Base-by-base conservation (phyloP, 1,140 invertebrate species). In the Formica selysi region DNA sequence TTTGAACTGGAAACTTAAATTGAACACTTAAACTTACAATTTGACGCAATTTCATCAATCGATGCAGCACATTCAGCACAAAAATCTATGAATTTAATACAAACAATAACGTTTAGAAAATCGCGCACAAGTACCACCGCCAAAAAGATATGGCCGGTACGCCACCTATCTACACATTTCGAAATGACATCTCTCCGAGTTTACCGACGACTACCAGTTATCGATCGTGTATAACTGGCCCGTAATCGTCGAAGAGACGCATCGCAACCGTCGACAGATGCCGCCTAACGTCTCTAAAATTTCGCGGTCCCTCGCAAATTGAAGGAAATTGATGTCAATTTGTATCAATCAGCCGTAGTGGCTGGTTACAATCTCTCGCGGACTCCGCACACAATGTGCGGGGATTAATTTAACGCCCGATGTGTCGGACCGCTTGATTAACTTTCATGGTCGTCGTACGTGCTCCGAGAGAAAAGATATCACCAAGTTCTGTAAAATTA, bases 291-390 rank as follows among this genome's bases (percentile, higher is more conserved):
- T 88, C 84, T 51, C 13, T n/a, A 41, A 54, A 78, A 87, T 76
- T 83, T 51, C 41, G 85, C 19, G 54, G 41, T 62, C 64, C 51
- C 64, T 44, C 41, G 59, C 74, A 89, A 91, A 93, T 91, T 87
- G 85, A 89, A 89, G 70, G 74, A 86, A 92, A 94, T 94, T 94
- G 89, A 86, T 90, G 88, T 48, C 92, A 93, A 94, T 93, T 94
- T 91, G 79, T 90, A 89, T 86, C 92, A 93, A 93, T 94, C 92
- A 89, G 59, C 68, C 70, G 51, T 85, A 76, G 51, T n/a, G 76
- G n/a, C 59, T 79, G 65, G 84, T 87, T 70, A 85, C 87, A 88
- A 71, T 38, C 7, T 89, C 87, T 71, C 26, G 57, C 32, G 62
- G 51, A 44, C 62, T 76, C 59, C 41, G 68, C 59, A 61, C 59